Conservation (phyloP, 2,113 vertebrate genomes). For the Xiphias gladius region DNA sequence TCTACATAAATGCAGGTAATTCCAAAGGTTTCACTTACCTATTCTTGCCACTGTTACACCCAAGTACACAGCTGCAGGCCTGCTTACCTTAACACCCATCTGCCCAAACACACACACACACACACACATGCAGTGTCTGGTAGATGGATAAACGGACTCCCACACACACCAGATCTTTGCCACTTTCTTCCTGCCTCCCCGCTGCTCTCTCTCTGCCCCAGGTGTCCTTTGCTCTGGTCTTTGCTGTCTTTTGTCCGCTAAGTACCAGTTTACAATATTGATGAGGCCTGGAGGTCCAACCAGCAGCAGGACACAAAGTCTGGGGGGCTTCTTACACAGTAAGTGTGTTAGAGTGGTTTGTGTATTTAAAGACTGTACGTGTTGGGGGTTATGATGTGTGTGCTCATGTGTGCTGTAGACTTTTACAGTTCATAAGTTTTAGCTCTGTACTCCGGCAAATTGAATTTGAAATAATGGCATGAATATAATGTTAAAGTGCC, state of each 20-base stretch:
- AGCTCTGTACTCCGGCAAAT: background rate
- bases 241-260: constrained; percentile 84
- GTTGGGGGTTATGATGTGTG: constrained; percentile 46
- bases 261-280: constrained; percentile 86
- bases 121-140: background rate
- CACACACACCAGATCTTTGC: constrained; percentile 7
- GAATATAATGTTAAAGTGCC: background rate
- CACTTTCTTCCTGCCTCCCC: constrained; percentile 28
- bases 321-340: constrained; percentile 67
- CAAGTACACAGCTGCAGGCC: constrained; percentile 6
- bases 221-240: constrained; percentile 78
- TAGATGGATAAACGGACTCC: constrained; percentile 22
- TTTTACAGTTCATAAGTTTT: constrained; percentile 6
- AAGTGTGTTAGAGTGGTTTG: constrained; percentile 69
- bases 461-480: background rate
- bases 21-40: too few relatives aligned
- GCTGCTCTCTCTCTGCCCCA: constrained; percentile 61
- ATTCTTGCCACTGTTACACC: too few relatives aligned
- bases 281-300: constrained; percentile 81
- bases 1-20: too few relatives aligned
- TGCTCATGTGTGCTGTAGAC: constrained; percentile 31
- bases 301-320: constrained; percentile 73
- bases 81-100: background rate
- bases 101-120: constrained; percentile 4
- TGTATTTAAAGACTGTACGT: constrained; percentile 55